These are phyloP conservation scores for Centruroides sculpturatus DNA, from an alignment of 1,140 invertebrate genomes.

Conservation along the genomic window DNA sequence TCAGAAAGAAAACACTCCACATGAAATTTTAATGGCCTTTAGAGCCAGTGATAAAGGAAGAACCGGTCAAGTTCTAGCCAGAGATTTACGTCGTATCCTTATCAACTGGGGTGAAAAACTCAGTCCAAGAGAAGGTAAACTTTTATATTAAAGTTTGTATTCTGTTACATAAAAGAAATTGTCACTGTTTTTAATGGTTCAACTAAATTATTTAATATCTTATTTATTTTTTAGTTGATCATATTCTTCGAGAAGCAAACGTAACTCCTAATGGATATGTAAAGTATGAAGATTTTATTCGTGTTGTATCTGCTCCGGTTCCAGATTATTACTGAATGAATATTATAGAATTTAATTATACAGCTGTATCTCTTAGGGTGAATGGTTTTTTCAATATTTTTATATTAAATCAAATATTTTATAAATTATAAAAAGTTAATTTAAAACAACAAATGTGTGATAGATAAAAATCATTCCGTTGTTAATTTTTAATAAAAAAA, in stretches of 20 bases:
- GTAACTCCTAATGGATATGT: constrained; percentile 64
- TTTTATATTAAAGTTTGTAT: neutral
- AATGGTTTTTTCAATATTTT: no score
- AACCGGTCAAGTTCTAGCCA: constrained; percentile 59
- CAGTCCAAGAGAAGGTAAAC: constrained; percentile 65
- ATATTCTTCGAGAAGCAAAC: constrained; percentile 84
- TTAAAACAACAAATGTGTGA: no score
- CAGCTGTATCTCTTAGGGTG: no score
- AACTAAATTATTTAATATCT: neutral
- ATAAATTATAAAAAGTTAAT: no score
- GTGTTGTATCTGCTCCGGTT: constrained; percentile 81
- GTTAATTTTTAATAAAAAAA: no score
- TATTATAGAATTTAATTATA: neutral
- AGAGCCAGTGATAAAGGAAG: constrained; percentile 58
- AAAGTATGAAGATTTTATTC: constrained; percentile 82
- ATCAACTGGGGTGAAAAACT: constrained; percentile 83
- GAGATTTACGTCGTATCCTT: constrained; percentile 71
- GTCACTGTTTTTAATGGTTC: neutral
- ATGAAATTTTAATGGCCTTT: constrained; percentile 81
- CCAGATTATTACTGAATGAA: constrained; percentile 71
- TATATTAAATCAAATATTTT: no score
- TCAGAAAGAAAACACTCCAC: constrained; percentile 67
- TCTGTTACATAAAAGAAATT: no score
- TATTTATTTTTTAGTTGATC: constrained; percentile 51
- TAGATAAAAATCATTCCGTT: no score